Evolutionary conservation across 2,888 invertebrate species (phyloP).

Genomic region (Dryococelus australis): DNA sequence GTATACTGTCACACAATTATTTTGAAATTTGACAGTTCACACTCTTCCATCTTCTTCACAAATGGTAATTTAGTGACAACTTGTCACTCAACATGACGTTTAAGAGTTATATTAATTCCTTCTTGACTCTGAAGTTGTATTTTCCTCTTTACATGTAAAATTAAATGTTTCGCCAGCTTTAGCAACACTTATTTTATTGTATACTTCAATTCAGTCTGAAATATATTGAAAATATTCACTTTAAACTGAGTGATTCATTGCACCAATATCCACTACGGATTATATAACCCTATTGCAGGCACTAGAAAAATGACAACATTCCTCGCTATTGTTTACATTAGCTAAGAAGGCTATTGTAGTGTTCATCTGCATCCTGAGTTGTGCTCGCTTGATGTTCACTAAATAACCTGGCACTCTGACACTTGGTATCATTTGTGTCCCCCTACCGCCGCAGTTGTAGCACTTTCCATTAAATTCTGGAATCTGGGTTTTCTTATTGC

Average conservation of each 20-base stretch:
- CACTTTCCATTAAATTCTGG: conserved; percentile 4
- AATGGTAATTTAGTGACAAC: background rate
- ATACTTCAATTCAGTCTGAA: background rate
- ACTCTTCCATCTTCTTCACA: background rate
- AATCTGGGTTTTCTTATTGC: background rate
- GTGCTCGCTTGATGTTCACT: too few relatives aligned
- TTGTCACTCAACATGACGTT: background rate
- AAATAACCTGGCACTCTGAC: background rate
- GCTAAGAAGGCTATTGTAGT: too few relatives aligned
- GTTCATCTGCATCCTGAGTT: too few relatives aligned
- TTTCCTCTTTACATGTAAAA: too few relatives aligned
- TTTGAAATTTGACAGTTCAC: background rate
- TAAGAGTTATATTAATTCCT: background rate
- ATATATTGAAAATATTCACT: background rate
- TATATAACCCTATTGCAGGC: too few relatives aligned
- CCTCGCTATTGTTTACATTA: too few relatives aligned
- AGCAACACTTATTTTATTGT: background rate
- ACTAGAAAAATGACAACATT: too few relatives aligned
- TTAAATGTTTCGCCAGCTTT: background rate
- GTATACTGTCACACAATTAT: background rate
- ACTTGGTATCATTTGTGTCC: background rate
- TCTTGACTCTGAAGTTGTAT: too few relatives aligned
- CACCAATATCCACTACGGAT: background rate
- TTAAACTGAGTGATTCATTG: background rate
- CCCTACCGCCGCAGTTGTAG: background rate